Evolutionary conservation across 92 coral and sea anemone species (phyloP), one percentile per base, ranked within the genome.

Genomic region (Phenganax stokvisi): DNA sequence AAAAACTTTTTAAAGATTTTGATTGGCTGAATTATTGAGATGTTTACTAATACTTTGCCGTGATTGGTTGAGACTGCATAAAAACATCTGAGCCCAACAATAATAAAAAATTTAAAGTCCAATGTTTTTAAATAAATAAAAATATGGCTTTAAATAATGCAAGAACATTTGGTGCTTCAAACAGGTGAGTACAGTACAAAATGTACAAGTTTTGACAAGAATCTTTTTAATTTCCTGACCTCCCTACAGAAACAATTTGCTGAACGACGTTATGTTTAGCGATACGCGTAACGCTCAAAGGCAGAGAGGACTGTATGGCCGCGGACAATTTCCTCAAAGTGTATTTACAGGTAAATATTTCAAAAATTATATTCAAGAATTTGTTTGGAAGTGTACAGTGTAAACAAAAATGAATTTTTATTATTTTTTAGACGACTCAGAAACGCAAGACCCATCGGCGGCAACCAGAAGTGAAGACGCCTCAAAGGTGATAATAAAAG

Each of bases 21-120:
- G 74, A 69, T 69, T 69, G 74, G 74, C 9, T 51, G 74, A 69
- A 8, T 13, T 31, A 9, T 25, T 69, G 55, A 69, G 55, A 69
- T 31, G 8, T 16, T 51, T 31, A 29, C 74, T 4, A 69, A 69
- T 69, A 69, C 74, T 30, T 51, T 15, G 12, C 8, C 9, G 53
- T 69, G 74, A 69, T 69, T 12, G 74, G 74, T 25, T 30, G 74
- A 20, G 25, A 20, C 25, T 20, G 25, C n/a, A 13, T 15, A 9
- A 9, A 5, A 13, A 61, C 6, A 25, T 13, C 9, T 57, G 4
- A 57, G 60, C 60, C 12, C 60, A 57, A 57, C 60, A 57, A 57
- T 7, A 57, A 57, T 9, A 57, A 57, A 10, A 8, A 15, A 15
- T 61, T 61, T 61, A 17, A 6, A 61, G 67, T 28, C 67, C 7